Evolutionary conservation across 2,113 vertebrate species (phyloP).

Genomic region (Pollimyrus isidori): DNA sequence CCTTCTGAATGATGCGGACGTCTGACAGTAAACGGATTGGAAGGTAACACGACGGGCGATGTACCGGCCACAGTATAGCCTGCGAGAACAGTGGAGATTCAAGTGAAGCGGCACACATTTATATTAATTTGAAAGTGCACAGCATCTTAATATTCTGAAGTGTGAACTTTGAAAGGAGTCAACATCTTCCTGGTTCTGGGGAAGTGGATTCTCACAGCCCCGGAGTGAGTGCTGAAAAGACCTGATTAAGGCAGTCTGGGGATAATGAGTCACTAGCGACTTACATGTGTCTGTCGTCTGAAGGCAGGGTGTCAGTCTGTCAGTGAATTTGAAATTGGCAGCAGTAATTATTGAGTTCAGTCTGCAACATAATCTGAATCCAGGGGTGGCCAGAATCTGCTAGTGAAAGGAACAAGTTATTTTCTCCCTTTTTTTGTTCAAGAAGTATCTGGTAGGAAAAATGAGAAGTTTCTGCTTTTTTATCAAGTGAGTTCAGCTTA

Average conservation of each 20-base stretch:
- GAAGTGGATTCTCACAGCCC: background rate
- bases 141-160: background rate
- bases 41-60: background rate
- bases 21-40: background rate
- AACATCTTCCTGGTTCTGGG: background rate
- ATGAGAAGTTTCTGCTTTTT: background rate
- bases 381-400: background rate
- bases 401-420: background rate
- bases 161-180: background rate
- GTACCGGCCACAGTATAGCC: background rate
- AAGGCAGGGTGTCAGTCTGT: background rate
- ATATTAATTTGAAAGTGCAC: background rate
- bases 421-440: background rate
- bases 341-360: background rate
- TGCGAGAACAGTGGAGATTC: background rate
- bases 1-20: background rate
- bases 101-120: background rate
- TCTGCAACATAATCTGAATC: background rate
- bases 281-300: background rate
- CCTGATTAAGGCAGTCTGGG: background rate
- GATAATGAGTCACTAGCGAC: background rate
- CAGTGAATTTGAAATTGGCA: background rate
- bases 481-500: slow-evolving; percentile 1
- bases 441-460: background rate
- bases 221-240: background rate